Percentiles rank a stretch among this genome's conserved stretches.
Evolutionary conservation across 2,888 invertebrate species (phyloP).

Genomic region (Metallyticus violacea): DNA sequence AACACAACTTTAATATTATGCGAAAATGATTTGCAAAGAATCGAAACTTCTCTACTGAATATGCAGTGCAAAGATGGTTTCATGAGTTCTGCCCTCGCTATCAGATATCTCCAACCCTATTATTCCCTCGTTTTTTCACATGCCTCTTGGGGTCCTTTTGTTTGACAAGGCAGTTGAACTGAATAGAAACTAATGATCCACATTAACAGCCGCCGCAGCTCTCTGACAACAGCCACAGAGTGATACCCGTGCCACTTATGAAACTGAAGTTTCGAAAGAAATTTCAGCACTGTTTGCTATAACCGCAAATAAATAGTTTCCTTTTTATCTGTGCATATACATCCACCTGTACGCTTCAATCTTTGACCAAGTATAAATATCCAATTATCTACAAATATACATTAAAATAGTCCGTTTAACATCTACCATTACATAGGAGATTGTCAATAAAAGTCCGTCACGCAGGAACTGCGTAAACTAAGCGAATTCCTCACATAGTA

Average conservation of each 20-base stretch:
- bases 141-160: neutral
- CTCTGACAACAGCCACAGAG: neutral
- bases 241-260: neutral
- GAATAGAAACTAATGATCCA: neutral
- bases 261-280: neutral
- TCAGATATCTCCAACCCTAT: neutral
- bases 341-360: no score
- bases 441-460: no score
- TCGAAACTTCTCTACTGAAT: no score
- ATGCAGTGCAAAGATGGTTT: neutral
- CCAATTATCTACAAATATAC: no score
- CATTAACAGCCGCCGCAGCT: neutral
- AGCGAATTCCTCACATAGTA: no score
- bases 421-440: no score
- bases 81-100: neutral
- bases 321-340: no score
- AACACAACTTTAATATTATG: no score
- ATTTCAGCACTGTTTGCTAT: neutral
- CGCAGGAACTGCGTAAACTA: no score
- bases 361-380: no score
- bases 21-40: no score
- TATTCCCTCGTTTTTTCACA: neutral
- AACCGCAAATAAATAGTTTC: neutral
- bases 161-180: neutral
- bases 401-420: no score